These are phyloP conservation scores for Sesamia nonagrioides DNA, from an alignment of 1,140 invertebrate species.

Conservation along the genomic window DNA sequence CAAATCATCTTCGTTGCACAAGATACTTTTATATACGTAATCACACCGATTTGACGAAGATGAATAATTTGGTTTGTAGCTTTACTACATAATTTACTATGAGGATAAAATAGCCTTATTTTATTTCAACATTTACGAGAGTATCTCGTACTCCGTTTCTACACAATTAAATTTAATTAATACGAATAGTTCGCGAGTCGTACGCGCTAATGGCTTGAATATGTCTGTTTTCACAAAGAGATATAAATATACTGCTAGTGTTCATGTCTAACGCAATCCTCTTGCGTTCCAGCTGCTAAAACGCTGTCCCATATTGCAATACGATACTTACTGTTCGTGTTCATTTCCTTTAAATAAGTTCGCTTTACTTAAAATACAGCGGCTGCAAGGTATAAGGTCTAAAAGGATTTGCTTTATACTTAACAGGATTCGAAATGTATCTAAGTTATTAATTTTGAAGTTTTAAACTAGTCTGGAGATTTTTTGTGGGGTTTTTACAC, in stretches of 20 bases:
- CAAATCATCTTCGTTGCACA: slow-evolving; percentile 2
- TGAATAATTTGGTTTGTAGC: slow-evolving; percentile 17
- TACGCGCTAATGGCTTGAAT: slow-evolving; percentile 75
- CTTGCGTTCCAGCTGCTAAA: slow-evolving; percentile 35
- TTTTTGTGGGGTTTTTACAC: not conserved
- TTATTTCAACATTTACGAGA: slow-evolving; percentile 76
- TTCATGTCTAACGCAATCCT: slow-evolving; percentile 41
- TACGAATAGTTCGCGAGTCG: slow-evolving; percentile 82
- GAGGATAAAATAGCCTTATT: slow-evolving; percentile 64
- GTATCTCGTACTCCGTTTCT: slow-evolving; percentile 64
- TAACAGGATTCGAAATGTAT: not conserved
- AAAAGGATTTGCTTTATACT: not conserved
- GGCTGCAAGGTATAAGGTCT: slow-evolving; percentile 12
- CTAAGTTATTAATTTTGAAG: not conserved
- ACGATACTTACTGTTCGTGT: slow-evolving; percentile 30
- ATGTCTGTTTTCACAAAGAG: slow-evolving; percentile 74
- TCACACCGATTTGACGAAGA: slow-evolving; percentile 26
- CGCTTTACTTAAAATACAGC: slow-evolving; percentile 21
- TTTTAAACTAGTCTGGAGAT: too few species aligned
- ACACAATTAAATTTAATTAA: slow-evolving; percentile 85
- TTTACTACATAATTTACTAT: slow-evolving; percentile 34
- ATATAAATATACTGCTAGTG: slow-evolving; percentile 66
- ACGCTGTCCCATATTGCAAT: slow-evolving; percentile 27
- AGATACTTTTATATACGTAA: slow-evolving; percentile 18
- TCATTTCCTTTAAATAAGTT: slow-evolving; percentile 28